Percentiles rank a stretch among this genome's conserved stretches.
Conservation (phyloP, 2,888 invertebrate species). For the Rhaphigaster nebulosa region DNA sequence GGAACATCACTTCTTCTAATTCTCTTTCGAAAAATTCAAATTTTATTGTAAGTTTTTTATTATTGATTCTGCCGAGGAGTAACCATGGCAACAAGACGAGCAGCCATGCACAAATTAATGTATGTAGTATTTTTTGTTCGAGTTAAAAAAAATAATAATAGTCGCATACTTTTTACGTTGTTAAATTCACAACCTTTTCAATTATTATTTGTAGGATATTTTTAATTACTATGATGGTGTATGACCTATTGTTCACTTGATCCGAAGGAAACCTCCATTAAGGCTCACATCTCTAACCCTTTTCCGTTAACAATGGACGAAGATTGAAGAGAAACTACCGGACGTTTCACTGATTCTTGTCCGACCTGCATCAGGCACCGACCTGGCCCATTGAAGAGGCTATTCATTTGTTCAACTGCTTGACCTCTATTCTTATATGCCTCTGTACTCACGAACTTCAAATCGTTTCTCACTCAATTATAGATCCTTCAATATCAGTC, state of each 20-base stretch:
- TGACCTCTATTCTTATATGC: background rate
- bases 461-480: constrained; percentile 6
- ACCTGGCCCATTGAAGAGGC: constrained; percentile 20
- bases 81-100: too few species aligned
- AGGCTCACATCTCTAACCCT: background rate
- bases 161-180: too few species aligned
- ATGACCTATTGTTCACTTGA: background rate
- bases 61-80: too few species aligned
- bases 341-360: background rate
- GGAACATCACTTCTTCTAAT: too few species aligned
- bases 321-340: constrained; percentile 21
- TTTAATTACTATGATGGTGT: background rate
- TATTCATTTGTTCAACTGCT: constrained; percentile 4
- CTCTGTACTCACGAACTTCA: background rate
- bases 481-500: background rate
- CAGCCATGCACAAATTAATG: too few species aligned
- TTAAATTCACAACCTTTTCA: too few species aligned
- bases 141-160: too few species aligned
- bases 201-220: too few species aligned
- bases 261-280: background rate
- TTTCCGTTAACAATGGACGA: background rate
- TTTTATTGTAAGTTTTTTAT: too few species aligned
- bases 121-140: too few species aligned
- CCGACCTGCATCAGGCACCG: constrained; percentile 37
- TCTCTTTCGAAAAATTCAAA: too few species aligned